Evolutionary conservation across 2,797 vertebrate species (phyloP).

Genomic region (Botia almorhae): DNA sequence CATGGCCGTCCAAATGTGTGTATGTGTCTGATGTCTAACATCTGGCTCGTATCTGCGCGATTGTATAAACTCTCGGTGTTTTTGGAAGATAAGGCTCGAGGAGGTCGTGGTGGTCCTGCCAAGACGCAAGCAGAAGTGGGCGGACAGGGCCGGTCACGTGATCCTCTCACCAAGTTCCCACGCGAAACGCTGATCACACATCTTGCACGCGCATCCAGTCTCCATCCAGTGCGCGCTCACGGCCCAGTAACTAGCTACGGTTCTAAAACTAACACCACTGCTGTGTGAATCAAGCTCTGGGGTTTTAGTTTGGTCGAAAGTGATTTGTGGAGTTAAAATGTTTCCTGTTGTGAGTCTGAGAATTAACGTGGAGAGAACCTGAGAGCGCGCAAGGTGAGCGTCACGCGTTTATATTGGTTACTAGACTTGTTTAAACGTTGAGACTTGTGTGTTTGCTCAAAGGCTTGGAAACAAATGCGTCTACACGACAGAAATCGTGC

Average conservation of each 20-base stretch:
- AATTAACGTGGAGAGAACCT: slow-evolving; percentile 15
- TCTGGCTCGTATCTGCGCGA: slow-evolving; percentile 31
- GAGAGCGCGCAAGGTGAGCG: slow-evolving; percentile 28
- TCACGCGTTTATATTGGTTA: not conserved
- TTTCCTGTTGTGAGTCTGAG: not conserved
- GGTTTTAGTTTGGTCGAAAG: not conserved
- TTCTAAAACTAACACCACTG: not conserved
- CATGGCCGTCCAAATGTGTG: slow-evolving; percentile 49
- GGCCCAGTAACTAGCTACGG: not conserved
- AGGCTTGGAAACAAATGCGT: not conserved
- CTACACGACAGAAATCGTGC: not conserved
- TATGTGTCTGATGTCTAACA: slow-evolving; percentile 40
- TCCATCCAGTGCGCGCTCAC: slow-evolving; percentile 3
- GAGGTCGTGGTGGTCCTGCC: slow-evolving; percentile 63
- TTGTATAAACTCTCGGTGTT: slow-evolving; percentile 48
- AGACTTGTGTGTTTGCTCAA: not conserved
- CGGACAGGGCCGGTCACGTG: slow-evolving; percentile 77
- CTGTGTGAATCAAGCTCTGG: not conserved
- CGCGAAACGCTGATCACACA: slow-evolving; percentile 48
- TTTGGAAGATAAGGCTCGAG: slow-evolving; percentile 18
- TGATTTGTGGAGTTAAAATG: slow-evolving; percentile 4
- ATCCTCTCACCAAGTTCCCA: slow-evolving; percentile 73
- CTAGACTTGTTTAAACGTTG: not conserved
- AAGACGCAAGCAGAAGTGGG: slow-evolving; percentile 63
- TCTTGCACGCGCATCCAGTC: not conserved